These are phyloP conservation scores for Gobio gobio DNA, from an alignment of 2,113 vertebrate species.

Conservation along the genomic window DNA sequence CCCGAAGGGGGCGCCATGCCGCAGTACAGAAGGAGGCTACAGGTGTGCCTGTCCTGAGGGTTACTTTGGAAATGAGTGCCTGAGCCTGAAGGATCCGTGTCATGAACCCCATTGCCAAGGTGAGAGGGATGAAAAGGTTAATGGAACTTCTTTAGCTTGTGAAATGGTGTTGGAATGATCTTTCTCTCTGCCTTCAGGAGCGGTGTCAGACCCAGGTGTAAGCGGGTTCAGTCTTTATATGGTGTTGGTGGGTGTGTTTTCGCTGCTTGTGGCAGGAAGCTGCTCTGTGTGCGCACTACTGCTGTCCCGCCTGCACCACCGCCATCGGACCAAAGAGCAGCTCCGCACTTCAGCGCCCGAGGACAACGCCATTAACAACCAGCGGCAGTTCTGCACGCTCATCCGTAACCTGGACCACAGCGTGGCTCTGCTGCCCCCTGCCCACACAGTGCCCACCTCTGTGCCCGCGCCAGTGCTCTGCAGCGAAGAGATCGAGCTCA, in stretches of 20 bases:
- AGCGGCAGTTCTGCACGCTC: slow-evolving; percentile 78
- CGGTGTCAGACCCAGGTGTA: slow-evolving; percentile 63
- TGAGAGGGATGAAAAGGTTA: slow-evolving; percentile 40
- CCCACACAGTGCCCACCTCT: slow-evolving; percentile 33
- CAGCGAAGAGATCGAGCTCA: slow-evolving; percentile 80
- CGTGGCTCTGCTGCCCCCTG: slow-evolving; percentile 56
- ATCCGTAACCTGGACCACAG: slow-evolving; percentile 77
- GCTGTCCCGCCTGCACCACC: slow-evolving; percentile 72
- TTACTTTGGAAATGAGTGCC: slow-evolving; percentile 73
- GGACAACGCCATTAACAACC: slow-evolving; percentile 79
- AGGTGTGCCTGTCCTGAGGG: slow-evolving; percentile 75
- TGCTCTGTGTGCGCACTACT: slow-evolving; percentile 70
- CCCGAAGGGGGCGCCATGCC: slow-evolving; percentile 71
- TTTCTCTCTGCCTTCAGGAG: slow-evolving; percentile 56
- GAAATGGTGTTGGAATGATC: background rate
- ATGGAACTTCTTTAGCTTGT: background rate
- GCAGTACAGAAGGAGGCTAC: slow-evolving; percentile 67
- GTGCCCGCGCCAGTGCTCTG: slow-evolving; percentile 51
- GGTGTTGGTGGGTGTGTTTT: slow-evolving; percentile 71
- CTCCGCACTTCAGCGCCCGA: slow-evolving; percentile 27
- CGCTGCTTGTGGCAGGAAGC: slow-evolving; percentile 67
- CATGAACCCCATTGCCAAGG: slow-evolving; percentile 76
- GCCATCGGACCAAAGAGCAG: slow-evolving; percentile 72
- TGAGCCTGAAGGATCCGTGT: slow-evolving; percentile 70
- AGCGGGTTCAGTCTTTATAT: slow-evolving; percentile 72